Conservation (phyloP, 2,797 vertebrate species). For the Sebastes paucispinis region DNA sequence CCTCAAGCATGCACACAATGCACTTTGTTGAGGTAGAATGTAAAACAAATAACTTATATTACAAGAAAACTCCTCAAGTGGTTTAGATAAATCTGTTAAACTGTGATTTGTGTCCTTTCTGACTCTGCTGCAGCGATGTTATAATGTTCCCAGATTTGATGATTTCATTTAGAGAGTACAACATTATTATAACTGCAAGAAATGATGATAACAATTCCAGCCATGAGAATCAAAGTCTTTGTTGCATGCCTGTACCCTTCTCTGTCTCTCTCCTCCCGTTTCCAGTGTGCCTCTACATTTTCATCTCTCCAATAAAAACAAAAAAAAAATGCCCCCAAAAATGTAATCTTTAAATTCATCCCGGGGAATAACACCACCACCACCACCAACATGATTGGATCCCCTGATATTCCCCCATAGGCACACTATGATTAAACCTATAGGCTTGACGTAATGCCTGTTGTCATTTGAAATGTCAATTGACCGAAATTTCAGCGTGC, state of each 20-base stretch:
- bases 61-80: no score
- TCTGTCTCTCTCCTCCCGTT: not conserved
- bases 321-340: not conserved
- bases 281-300: not conserved
- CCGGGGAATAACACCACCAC: not conserved
- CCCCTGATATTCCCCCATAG: not conserved
- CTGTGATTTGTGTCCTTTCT: no score
- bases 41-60: no score
- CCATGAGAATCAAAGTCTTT: not conserved
- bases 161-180: not conserved
- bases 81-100: no score
- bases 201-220: not conserved
- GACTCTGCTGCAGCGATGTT: no score
- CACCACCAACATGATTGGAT: not conserved
- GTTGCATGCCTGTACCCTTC: not conserved
- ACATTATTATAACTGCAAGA: not conserved
- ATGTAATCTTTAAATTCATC: not conserved
- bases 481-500: not conserved
- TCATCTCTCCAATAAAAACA: not conserved
- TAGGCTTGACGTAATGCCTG: not conserved
- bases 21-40: no score
- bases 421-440: constrained; percentile 1
- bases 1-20: no score
- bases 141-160: no score
- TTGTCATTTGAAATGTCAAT: constrained; percentile 26